Evolutionary conservation across 1,140 invertebrate species (phyloP).

Genomic region (Macrocentrus cingulum): DNA sequence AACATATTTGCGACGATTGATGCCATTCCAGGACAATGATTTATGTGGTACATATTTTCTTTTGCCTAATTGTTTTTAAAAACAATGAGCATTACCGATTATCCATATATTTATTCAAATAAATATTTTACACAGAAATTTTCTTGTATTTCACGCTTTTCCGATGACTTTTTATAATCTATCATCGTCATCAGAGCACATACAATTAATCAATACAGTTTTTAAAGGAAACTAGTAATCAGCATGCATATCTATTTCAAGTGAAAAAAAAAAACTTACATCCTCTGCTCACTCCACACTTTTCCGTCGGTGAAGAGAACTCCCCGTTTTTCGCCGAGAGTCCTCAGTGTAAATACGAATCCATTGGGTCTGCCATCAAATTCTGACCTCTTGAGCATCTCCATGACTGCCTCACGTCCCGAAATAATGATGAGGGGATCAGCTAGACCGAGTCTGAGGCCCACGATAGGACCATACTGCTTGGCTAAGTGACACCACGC

Average conservation of each 20-base stretch:
- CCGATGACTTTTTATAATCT: too few relatives aligned
- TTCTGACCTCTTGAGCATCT: slow-evolving; percentile 44
- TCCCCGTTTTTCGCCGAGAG: slow-evolving; percentile 39
- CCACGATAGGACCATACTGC: slow-evolving; percentile 48
- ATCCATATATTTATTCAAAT: too few relatives aligned
- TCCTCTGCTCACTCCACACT: slow-evolving; percentile 51
- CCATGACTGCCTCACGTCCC: slow-evolving; percentile 43
- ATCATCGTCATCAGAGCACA: too few relatives aligned
- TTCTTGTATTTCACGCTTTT: too few relatives aligned
- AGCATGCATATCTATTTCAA: too few relatives aligned
- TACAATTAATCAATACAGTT: too few relatives aligned
- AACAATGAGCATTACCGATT: too few relatives aligned
- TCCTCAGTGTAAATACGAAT: slow-evolving; percentile 40
- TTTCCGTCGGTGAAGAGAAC: slow-evolving; percentile 51
- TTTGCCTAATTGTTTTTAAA: background rate
- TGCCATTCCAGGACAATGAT: too few relatives aligned
- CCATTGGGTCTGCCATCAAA: slow-evolving; percentile 50
- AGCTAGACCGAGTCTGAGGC: slow-evolving; percentile 40
- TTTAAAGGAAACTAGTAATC: too few relatives aligned
- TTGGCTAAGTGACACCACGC: slow-evolving; percentile 42
- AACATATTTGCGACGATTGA: too few relatives aligned
- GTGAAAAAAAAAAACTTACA: slow-evolving; percentile 33
- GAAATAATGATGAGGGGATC: slow-evolving; percentile 46
- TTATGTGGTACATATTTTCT: background rate
- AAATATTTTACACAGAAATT: too few relatives aligned